Evolutionary conservation across 2,888 invertebrate species (phyloP).

Genomic region (Onthophagus sagittarius): DNA sequence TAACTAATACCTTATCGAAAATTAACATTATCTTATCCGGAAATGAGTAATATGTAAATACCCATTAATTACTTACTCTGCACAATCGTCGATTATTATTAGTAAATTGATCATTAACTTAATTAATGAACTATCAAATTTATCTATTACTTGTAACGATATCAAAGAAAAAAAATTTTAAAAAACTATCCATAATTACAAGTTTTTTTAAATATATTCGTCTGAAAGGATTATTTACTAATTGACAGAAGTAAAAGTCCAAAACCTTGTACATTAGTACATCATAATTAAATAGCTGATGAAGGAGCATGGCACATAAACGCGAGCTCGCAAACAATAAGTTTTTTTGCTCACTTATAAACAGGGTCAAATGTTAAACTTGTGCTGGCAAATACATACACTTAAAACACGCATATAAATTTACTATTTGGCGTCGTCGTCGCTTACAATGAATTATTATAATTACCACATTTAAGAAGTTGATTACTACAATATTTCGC

Average conservation of each 20-base stretch:
- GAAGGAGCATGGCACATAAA: neutral
- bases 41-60: too few relatives aligned
- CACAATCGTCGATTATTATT: too few relatives aligned
- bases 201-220: neutral
- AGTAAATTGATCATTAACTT: too few relatives aligned
- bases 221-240: neutral
- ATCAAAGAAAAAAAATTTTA: too few relatives aligned
- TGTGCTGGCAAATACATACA: constrained; percentile 17
- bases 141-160: too few relatives aligned
- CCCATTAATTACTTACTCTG: too few relatives aligned
- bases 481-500: neutral
- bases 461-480: too few relatives aligned
- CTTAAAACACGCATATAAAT: neutral
- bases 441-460: neutral
- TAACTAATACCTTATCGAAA: too few relatives aligned
- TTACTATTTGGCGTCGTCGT: neutral
- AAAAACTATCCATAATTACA: too few relatives aligned
- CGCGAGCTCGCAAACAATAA: neutral
- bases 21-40: too few relatives aligned
- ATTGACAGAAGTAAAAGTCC: neutral
- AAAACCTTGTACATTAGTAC: neutral
- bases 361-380: constrained; percentile 20
- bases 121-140: too few relatives aligned
- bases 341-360: constrained; percentile 9
- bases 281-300: neutral